Conservation (phyloP, 2,797 vertebrate species). For the Anguilla megastoma region DNA sequence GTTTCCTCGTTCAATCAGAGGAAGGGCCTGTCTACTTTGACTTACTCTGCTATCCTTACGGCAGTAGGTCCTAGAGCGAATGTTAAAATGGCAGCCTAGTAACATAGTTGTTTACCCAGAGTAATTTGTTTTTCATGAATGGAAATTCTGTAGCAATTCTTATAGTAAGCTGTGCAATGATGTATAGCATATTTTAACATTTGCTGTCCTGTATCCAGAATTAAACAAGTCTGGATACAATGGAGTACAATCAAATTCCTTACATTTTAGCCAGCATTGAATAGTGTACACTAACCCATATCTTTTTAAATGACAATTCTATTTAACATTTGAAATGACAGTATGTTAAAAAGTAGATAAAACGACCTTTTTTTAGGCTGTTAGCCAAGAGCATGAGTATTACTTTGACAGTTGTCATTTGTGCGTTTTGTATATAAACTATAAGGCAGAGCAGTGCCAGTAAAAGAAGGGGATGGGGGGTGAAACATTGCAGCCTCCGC, state of each 20-base stretch:
- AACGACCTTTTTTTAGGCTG: background rate
- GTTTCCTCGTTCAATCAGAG: background rate
- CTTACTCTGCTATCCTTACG: background rate
- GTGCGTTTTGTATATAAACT: background rate
- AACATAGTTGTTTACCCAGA: background rate
- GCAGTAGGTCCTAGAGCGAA: background rate
- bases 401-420: background rate
- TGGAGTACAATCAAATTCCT: no score
- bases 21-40: background rate
- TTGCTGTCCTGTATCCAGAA: no score
- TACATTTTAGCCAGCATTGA: no score
- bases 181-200: no score
- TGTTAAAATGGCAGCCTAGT: background rate
- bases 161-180: no score
- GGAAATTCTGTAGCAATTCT: no score
- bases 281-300: no score
- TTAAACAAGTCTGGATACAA: no score
- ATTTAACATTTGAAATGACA: no score
- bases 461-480: background rate
- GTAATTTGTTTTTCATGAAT: no score
- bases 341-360: background rate
- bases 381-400: background rate
- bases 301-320: no score
- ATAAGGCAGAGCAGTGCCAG: background rate
- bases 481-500: background rate